phyloP scores from a whole-genome alignment of 2,888 invertebrate genomes.

The Trilocha varians region DNA sequence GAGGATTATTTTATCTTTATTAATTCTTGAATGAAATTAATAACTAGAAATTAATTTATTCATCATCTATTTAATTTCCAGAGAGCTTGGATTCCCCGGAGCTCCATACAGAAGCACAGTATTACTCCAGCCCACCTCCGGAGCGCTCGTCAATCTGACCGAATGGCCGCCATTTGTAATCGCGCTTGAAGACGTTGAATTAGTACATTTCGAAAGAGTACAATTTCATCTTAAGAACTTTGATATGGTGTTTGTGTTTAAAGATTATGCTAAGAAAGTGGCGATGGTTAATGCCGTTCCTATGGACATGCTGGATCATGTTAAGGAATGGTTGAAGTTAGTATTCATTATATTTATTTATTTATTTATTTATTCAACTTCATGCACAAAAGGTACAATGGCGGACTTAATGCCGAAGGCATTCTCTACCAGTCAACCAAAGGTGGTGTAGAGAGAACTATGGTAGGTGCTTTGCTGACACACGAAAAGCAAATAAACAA shows the following conservation, averaged over 20 bases:
- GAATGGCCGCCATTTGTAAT: conserved; percentile 99
- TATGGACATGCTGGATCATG: conserved; percentile 98
- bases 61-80: conserved; percentile 17
- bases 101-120: conserved; percentile 98
- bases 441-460: too few relatives aligned
- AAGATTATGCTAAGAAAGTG: conserved; percentile 95
- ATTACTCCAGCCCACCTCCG: conserved; percentile 96
- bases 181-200: conserved; percentile 96
- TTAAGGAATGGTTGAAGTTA: conserved; percentile 99
- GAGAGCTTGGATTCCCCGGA: conserved; percentile 97
- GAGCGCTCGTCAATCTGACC: conserved; percentile 96
- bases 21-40: background rate
- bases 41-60: background rate
- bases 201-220: conserved; percentile 99
- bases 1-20: background rate
- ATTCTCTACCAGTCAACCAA: too few relatives aligned
- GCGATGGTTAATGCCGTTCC: conserved; percentile 99
- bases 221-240: conserved; percentile 99
- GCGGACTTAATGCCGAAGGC: too few relatives aligned
- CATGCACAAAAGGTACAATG: too few relatives aligned
- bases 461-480: too few relatives aligned
- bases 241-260: conserved; percentile 99
- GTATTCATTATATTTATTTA: too few relatives aligned
- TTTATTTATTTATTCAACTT: too few relatives aligned
- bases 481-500: too few relatives aligned